Conservation (phyloP, 2,113 vertebrate species). For the human region GRCh38 chr6:152063501-152064000, state of each 20-base stretch:
- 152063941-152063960: conserved; percentile 1
- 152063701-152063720: background rate
- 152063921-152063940: background rate
- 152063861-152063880: background rate
- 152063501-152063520: conserved; percentile 19
- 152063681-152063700: background rate
- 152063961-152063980: background rate
- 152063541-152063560: background rate
- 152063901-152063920: background rate
- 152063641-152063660: background rate
- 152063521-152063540: background rate
- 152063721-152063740: background rate
- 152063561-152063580: conserved; percentile 12
- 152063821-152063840: background rate
- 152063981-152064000: background rate
- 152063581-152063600: background rate
- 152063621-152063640: background rate
- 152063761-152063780: background rate
- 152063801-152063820: background rate
- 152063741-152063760: background rate
- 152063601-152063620: too few relatives aligned
- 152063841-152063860: background rate
- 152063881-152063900: background rate
- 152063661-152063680: background rate
- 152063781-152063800: background rate